Base-by-base conservation (phyloP, 2,797 vertebrate species). In the Balearica regulorum region DNA sequence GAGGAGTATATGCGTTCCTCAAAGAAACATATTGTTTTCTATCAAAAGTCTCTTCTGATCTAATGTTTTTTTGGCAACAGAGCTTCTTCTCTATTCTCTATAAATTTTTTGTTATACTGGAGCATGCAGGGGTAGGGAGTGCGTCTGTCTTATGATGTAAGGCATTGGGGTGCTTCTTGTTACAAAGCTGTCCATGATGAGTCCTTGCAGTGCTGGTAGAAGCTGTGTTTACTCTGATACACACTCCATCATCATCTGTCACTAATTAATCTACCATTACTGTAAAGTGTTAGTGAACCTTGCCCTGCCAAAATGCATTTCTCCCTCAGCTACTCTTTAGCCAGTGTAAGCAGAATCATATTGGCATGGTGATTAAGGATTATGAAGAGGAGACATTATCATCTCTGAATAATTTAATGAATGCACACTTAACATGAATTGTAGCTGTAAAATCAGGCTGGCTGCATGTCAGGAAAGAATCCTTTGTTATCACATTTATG, bases 291-390 rank as follows among this genome's bases (percentile, higher is more conserved):
- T 71, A 68, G 80, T 46, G 89, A 95, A 82, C 91, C 71, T 92
- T 82, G 87, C 76, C 80, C 83, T 92, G 86, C 75, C 77, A 82
- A 92, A 90, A 84, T 10, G 33, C 83, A 68, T 79, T 76, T 94
- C 35, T 88, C 89, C 91, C 89, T 75, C 71, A 90, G 91, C 79
- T 90, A 53, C 71, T 75, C 91, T 94, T 87, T 37, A 88, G 87
- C 71, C 80, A 71, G 48, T 44, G 71, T 54, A 78, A 85, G 93
- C 89, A 88, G 61, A 92, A 85, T 93, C 66, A n/a, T 58, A 85
- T 90, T 92, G 95, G 89, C 91, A 93, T 8, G 44, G 93, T 94
- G 93, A 95, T 95, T 94, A 94, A 93, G 84, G 87, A 89, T 94
- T 88, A 92, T 88, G 83, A 93, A 95, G 87, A 93, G 91, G 57